Conservation (phyloP, 2,888 invertebrate genomes). For the Congeria kusceri region DNA sequence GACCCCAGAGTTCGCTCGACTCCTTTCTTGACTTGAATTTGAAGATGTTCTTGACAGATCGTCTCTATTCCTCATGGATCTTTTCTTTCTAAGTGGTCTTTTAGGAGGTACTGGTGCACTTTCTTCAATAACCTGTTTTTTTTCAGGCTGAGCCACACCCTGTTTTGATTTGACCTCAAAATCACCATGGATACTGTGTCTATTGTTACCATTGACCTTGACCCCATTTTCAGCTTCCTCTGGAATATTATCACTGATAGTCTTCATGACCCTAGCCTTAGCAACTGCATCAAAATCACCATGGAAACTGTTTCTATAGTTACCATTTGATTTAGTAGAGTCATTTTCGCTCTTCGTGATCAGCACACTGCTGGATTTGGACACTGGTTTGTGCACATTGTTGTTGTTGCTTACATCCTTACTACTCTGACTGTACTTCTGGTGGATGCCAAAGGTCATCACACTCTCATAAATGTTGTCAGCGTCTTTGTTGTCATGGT, state of each 20-base stretch:
- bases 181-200: conserved; percentile 6
- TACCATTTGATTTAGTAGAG: conserved; percentile 19
- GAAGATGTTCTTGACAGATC: conserved; percentile 20
- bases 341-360: conserved; percentile 23
- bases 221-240: not conserved
- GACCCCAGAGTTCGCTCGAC: conserved; percentile 1
- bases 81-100: conserved; percentile 58
- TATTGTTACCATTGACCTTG: not conserved
- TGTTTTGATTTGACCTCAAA: not conserved
- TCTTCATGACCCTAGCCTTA: not conserved
- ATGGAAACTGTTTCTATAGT: conserved; percentile 16
- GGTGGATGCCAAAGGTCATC: conserved; percentile 49
- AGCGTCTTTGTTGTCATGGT: conserved; percentile 38
- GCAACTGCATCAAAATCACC: not conserved
- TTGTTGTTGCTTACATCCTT: conserved; percentile 22
- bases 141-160: not conserved
- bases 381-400: not conserved
- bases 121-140: not conserved
- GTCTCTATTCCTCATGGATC: conserved; percentile 38
- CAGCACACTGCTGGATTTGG: conserved; percentile 12
- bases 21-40: conserved; percentile 10
- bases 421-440: conserved; percentile 25
- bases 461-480: conserved; percentile 49
- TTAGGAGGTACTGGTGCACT: conserved; percentile 38
- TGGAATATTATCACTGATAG: conserved; percentile 2